phyloP scores from a whole-genome alignment of 2,113 vertebrate species.

The Gallinago jamesoni region DNA sequence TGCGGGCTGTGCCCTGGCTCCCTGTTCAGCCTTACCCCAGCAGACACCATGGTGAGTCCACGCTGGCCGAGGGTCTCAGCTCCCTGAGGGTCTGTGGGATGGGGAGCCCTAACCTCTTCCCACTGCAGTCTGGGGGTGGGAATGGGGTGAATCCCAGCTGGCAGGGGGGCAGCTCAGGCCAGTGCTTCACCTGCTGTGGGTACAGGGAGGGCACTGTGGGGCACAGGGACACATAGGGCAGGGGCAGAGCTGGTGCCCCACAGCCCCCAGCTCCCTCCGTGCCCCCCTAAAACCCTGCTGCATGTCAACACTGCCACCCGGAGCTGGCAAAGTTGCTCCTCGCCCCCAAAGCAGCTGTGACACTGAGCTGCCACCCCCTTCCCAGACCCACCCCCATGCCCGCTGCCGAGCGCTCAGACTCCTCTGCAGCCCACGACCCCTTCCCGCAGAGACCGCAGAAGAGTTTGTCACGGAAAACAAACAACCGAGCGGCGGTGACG shows the following conservation, averaged over 20 bases:
- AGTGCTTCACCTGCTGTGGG: neutral
- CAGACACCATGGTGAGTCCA: neutral
- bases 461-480: neutral
- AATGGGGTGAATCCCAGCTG: accelerated
- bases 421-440: accelerated
- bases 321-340: neutral
- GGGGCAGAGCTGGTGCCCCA: neutral
- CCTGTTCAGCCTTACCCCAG: neutral
- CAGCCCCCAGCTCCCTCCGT: neutral
- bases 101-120: neutral
- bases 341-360: accelerated
- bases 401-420: accelerated
- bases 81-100: neutral
- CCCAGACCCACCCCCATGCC: neutral
- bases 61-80: accelerated
- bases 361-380: accelerated
- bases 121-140: accelerated
- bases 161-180: neutral
- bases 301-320: accelerated
- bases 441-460: neutral
- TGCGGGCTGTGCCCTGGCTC: neutral
- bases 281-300: accelerated
- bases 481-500: neutral
- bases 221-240: too few relatives aligned
- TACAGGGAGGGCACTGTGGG: neutral